A percentile compares a stretch with the other conserved stretches of the same genome.
These are phyloP conservation scores for Neopipo cinnamomea DNA, from an alignment of 2,113 vertebrate genomes.

Conservation along the genomic window DNA sequence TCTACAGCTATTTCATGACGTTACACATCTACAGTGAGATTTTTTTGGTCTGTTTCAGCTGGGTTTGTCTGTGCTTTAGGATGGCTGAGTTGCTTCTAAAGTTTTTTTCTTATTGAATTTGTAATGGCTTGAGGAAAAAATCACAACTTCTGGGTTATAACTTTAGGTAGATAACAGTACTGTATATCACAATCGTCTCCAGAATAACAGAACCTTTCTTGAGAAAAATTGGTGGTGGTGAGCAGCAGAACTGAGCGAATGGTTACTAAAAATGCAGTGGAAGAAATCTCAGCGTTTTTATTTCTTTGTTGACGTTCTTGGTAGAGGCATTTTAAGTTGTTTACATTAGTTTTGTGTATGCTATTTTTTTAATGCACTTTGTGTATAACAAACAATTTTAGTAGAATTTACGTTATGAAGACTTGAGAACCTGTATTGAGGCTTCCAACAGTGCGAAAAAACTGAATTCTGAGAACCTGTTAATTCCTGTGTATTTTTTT, in stretches of 20 bases:
- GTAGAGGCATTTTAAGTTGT: neutral
- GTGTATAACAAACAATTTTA: neutral
- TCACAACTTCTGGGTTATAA: neutral
- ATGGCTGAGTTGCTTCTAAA: neutral
- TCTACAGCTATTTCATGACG: neutral
- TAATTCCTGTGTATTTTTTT: neutral
- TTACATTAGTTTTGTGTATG: neutral
- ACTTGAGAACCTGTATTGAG: neutral
- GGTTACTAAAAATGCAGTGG: neutral
- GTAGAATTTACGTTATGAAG: neutral
- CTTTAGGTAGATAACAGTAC: neutral
- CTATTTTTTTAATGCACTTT: neutral
- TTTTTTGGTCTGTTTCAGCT: neutral
- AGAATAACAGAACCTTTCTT: neutral
- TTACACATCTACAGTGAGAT: neutral
- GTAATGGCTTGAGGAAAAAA: neutral
- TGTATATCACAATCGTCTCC: neutral
- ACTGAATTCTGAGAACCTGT: neutral
- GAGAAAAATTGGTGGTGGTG: neutral
- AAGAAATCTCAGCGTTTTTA: neutral
- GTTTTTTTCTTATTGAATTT: neutral
- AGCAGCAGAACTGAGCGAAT: neutral
- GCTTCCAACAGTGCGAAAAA: neutral
- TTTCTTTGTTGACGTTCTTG: neutral
- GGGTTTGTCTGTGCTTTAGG: neutral